Conservation (phyloP, 2,797 vertebrate genomes). For the Columba guinea region DNA sequence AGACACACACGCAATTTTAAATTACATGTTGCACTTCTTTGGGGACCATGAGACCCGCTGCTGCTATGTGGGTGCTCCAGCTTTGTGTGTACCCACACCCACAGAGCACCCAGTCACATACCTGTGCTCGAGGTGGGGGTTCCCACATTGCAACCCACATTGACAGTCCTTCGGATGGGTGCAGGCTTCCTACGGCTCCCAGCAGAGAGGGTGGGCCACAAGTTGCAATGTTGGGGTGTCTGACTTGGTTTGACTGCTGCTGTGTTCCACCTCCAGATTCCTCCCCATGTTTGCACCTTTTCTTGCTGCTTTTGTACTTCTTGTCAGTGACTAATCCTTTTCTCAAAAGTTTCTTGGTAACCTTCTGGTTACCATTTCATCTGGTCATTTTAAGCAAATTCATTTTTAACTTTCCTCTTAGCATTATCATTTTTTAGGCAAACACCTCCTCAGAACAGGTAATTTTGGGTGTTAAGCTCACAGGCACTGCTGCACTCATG, state of each 20-base stretch:
- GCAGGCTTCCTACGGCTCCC: neutral
- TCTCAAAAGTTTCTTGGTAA: neutral
- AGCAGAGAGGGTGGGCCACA: neutral
- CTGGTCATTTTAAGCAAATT: neutral
- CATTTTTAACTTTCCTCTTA: neutral
- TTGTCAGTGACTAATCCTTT: neutral
- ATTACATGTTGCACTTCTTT: neutral
- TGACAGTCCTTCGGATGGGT: neutral
- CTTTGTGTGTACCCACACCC: neutral
- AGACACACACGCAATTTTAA: neutral
- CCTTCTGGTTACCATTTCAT: neutral
- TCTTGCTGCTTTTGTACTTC: neutral
- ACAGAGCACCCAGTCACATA: neutral
- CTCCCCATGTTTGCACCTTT: neutral
- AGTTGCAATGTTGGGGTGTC: neutral
- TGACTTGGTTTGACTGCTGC: neutral
- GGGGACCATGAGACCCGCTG: neutral
- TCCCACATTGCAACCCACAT: neutral
- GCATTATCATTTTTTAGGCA: neutral
- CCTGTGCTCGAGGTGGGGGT: accelerated
- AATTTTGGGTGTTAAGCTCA: neutral
- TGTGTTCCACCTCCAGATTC: neutral
- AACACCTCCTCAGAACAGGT: neutral
- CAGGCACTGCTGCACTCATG: neutral
- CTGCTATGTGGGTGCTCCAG: neutral